phyloP scores from a whole-genome alignment of 2,797 vertebrate species.

The Octomys mimax region DNA sequence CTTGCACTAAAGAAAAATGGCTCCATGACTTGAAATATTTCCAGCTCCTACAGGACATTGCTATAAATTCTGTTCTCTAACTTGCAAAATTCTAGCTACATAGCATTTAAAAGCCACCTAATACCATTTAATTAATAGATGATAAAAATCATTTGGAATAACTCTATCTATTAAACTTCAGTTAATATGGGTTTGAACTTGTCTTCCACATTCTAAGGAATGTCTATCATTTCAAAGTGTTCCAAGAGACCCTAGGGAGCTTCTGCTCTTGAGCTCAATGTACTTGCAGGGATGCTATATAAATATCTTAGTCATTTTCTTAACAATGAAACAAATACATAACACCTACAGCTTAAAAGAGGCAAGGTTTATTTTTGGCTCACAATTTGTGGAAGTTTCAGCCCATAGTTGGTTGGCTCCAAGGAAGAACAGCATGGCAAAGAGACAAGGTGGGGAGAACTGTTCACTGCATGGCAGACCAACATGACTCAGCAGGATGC shows the following conservation, averaged over 20 bases:
- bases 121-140: neutral
- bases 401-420: neutral
- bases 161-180: neutral
- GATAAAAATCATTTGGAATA: neutral
- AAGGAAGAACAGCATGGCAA: neutral
- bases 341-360: neutral
- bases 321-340: neutral
- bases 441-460: neutral
- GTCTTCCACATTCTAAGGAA: neutral
- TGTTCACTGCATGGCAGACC: neutral
- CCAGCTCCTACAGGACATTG: neutral
- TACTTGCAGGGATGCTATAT: neutral
- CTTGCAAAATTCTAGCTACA: neutral
- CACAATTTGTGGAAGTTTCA: neutral
- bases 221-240: neutral
- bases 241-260: neutral
- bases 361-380: neutral
- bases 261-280: neutral
- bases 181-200: neutral
- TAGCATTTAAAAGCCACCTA: conserved; percentile 5
- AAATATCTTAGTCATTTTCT: neutral
- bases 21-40: neutral
- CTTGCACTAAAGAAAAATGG: neutral
- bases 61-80: neutral
- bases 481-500: neutral